Base-by-base conservation (phyloP, 2,797 vertebrate genomes). In the Parauchenoglanis ngamensis region DNA sequence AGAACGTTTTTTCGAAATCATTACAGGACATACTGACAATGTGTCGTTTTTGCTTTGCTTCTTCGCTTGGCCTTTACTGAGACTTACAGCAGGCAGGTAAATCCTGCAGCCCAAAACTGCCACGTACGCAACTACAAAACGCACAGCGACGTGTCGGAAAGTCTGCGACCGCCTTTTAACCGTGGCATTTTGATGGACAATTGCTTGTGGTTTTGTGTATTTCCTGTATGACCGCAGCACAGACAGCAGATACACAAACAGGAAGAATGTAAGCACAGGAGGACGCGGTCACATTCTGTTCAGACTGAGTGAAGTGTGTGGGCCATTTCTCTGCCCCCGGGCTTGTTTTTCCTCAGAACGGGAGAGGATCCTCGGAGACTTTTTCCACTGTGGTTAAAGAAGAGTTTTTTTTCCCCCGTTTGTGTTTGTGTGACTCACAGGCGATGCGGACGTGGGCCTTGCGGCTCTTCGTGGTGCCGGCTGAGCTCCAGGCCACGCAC, bases 401-500 rank as follows among this genome's bases (percentile, higher is more conserved):
- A n/a, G 67, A 63, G 31, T 63, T 88, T 46, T 61, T 61, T 40
- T 40, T 40, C 40, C 40, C 40, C 54, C 70, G 1, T 75, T 56
- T 54, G 84, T 49, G n/a, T 75, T 44, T 85, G 0, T 35, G 49
- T 17, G 88, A 98, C 98, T 99, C 94, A 99, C 98, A 99, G 81
- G 98, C 98, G 0, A 99, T 99, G 91, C 98, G 98, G 84, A 99
- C 98, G 0, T 99, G 97, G 80, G 98, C 97, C 92, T 98, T 99
- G 46, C 98, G 96, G 94, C 98, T 99, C 95, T 99, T 99, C 68
- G 98, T 99, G 91, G 98, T 99, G 88, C 98, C 98, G 0, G 98
- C 97, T 0, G 98, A 99, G 94, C 98, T 99, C 98, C 98, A 99
- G 92, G 98, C 98, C 61, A 99, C 98, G 78, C 98, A 99, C 94